A percentile compares a stretch with the other conserved stretches of the same genome.
phyloP scores from a whole-genome alignment of 2,888 invertebrate genomes.

The Orthosia gracilis region DNA sequence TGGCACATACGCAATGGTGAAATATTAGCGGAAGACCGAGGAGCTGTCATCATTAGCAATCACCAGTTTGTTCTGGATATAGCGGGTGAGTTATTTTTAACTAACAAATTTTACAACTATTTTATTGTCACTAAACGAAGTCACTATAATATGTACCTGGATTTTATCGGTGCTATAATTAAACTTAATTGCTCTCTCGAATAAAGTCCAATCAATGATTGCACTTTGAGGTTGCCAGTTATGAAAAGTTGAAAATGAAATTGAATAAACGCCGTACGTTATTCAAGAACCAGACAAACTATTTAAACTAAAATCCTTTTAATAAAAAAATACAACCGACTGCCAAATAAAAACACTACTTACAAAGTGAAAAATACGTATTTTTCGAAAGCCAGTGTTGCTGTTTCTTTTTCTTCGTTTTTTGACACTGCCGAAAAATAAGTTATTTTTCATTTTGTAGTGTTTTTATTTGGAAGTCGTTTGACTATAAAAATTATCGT shows the following conservation, averaged over 20 bases:
- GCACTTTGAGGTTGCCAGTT: background rate
- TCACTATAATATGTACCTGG: background rate
- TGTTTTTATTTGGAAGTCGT: too few species aligned
- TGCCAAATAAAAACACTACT: too few species aligned
- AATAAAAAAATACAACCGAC: too few species aligned
- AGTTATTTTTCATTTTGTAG: too few species aligned
- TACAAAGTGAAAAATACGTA: too few species aligned
- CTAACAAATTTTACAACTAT: background rate
- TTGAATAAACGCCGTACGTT: background rate
- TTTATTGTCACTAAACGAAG: background rate
- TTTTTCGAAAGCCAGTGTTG: too few species aligned
- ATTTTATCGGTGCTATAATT: background rate
- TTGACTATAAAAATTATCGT: too few species aligned
- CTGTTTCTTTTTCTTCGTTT: too few species aligned
- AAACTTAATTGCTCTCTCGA: background rate
- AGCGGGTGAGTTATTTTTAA: constrained; percentile 73
- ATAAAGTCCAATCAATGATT: background rate
- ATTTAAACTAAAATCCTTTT: too few species aligned
- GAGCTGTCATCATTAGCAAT: constrained; percentile 90
- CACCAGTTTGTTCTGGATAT: constrained; percentile 92
- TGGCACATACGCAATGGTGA: constrained; percentile 83
- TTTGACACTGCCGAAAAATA: too few species aligned
- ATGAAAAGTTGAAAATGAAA: background rate
- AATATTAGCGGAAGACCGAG: constrained; percentile 80
- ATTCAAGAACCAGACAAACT: background rate